Base-by-base conservation (phyloP, 2,113 vertebrate species). In the Melanocharis versteri region DNA sequence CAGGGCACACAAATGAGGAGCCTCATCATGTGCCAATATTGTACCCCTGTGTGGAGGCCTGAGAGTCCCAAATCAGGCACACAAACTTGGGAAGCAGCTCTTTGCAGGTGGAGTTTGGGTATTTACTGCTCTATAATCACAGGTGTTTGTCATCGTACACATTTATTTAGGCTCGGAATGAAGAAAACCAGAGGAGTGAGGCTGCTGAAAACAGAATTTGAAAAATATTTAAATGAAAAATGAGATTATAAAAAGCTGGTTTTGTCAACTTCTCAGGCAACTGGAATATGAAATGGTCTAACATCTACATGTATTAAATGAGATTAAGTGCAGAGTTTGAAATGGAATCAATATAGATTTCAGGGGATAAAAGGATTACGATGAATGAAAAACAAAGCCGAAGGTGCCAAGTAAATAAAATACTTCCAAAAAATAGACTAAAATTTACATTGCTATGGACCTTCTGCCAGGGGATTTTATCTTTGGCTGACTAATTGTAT, bases 251-350 rank as follows among this genome's bases (percentile, higher is more conserved):
- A 57, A 77, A 92, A 84, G 6, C 27, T 77, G 54, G 0, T 73
- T 77, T 80, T 68, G 57, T 66, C n/a, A 76, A 39, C 50, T 87
- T 93, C 35, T 51, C 62, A 37, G 37, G 57, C 56, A 90, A 50
- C 69, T 90, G 37, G 39, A 93, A 84, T 84, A 60, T 68, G 33
- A 70, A 83, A 60, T 81, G 14, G 5, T 66, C 33, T 71, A 85
- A 75, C 15, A 56, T 57, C 47, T 81, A 47, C 33, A 27, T 86
- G 87, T 83, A 82, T 92, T 94, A 79, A 70, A 65, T 73, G 78
- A 85, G 84, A 91, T 90, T 78, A 96, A 89, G 76, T 89, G 47
- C 53, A 71, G 76, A 80, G 79, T 86, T 73, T 88, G 92, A 83
- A 90, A 60, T 57, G 24, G 76, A 78, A 93, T 88, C 78, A 64